Base-by-base conservation (phyloP, 23 tunicate species). In the Ciona savignyi region DNA sequence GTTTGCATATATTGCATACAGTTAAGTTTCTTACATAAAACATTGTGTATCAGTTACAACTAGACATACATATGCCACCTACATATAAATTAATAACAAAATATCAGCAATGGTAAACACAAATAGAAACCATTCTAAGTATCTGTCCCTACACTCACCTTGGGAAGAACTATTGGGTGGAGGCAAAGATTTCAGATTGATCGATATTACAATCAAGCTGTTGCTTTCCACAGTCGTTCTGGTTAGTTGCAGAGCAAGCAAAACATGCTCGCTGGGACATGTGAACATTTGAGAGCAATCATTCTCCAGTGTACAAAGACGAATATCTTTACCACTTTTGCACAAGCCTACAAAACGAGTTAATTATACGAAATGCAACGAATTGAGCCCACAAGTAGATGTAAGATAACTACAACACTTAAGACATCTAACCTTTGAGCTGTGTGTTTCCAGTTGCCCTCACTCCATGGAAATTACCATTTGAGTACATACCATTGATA, bases 281-380 rank as follows among this genome's bases (percentile, higher is more conserved):
- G 84, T 35, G 3, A 64, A 23, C 74, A 88, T 82, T 0, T 24
- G 24, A 63, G 30, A 65, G 30, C 34, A 64, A 66, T 88, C 87
- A 33, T 74, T 64, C 56, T 88, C 88, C 4, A 88, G 35, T 20
- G 70, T 77, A 22, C 77, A 32, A 35, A 88, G 60, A 4, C 96
- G 83, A 20, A 88, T 82, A 33, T 88, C 96, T 67, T 82, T 88
- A 9, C 96, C 96, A 27, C 78, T 74, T 77, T 88, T 88, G 67
- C 96, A 88, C 30, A 70, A 77, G 20, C 96, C 96, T 88, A 56
- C 31, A n/a, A n/a, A n/a, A n/a, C n/a, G n/a, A n/a, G n/a, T n/a
- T n/a, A n/a, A n/a, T n/a, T n/a, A n/a, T n/a, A n/a, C n/a, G 56
- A 15, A 42, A 42, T 42, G 56, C 15, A 42, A 42, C 56, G 11